A percentile compares a stretch with the other conserved stretches of the same genome.
Evolutionary conservation across 2,888 invertebrate species (phyloP).

Genomic region (Phyllotreta striolata): DNA sequence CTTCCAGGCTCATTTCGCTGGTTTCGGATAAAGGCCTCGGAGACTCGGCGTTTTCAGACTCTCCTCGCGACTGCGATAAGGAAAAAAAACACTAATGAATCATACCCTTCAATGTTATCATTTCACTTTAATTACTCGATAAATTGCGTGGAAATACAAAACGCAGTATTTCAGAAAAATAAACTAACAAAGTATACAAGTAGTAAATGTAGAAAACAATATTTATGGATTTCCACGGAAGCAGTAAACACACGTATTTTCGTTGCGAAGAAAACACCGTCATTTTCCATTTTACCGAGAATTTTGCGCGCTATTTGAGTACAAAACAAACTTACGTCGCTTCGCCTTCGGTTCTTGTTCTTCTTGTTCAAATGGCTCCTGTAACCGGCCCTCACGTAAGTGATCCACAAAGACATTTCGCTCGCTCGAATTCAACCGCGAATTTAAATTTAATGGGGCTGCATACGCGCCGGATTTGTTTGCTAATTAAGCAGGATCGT

Average conservation of each 20-base stretch:
- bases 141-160: background rate
- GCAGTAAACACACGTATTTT: too few species aligned
- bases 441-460: too few species aligned
- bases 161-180: too few species aligned
- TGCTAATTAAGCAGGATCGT: too few species aligned
- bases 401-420: constrained; percentile 53
- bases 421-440: too few species aligned
- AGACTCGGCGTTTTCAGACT: constrained; percentile 42
- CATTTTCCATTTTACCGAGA: too few species aligned
- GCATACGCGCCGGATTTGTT: too few species aligned
- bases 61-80: constrained; percentile 40
- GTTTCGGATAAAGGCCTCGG: constrained; percentile 73
- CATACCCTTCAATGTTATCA: background rate
- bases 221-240: too few species aligned
- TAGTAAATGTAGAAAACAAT: too few species aligned
- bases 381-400: constrained; percentile 48
- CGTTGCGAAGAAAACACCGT: too few species aligned
- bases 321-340: constrained; percentile 4
- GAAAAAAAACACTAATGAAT: constrained; percentile 1
- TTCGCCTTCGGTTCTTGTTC: constrained; percentile 11
- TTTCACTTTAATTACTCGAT: background rate
- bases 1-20: constrained; percentile 70
- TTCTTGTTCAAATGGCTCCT: constrained; percentile 37
- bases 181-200: too few species aligned
- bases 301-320: too few species aligned